Evolutionary conservation across 1,140 invertebrate genomes (phyloP), one percentile per base, ranked within the genome.

Genomic region (Zaprionus vittiger): DNA sequence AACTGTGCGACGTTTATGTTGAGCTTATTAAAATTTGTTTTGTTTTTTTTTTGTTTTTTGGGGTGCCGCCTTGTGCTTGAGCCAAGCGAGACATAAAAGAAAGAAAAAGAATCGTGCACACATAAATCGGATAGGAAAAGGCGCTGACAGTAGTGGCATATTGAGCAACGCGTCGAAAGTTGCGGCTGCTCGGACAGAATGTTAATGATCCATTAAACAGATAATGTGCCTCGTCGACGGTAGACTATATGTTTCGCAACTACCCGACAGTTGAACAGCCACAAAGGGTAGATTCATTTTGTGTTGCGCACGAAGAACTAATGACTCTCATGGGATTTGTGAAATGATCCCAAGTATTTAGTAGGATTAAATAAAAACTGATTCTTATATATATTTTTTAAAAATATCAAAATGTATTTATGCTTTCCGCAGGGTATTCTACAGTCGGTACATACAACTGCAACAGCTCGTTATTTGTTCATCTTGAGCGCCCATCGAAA

Each of bases 161-260:
- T 79, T 77, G 63, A 72, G 77, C 77, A 67, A 79, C 70, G 68
- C 63, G 60, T 64, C 60, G 61, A 64, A 73, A 74, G 64, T 75
- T 65, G 37, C 60, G 28, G 26, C 60, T 71, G 62, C 73, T 73
- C 80, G 68, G 68, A 68, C 78, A 72, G 85, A 89, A 89, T 83
- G 78, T 83, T 89, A 89, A 89, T 89, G 84, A 89, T 89, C 84
- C 84, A 89, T 89, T 89, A 89, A 89, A 83, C 68, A 89, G 84
- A 89, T 89, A 89, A 89, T 84, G 79, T 80, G 85, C 77, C 83
- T 70, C 80, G 69, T 52, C 62, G 80, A 77, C 76, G 24, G 66
- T 61, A 62, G 73, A 75, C 59, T 67, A 73, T 67, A 66, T 68
- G 64, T 77, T 69, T 70, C 60, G n/a, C 62, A 60, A 17, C 57